Conservation (phyloP, 2,797 vertebrate species). For the Myiothlypis chrysogaster region DNA sequence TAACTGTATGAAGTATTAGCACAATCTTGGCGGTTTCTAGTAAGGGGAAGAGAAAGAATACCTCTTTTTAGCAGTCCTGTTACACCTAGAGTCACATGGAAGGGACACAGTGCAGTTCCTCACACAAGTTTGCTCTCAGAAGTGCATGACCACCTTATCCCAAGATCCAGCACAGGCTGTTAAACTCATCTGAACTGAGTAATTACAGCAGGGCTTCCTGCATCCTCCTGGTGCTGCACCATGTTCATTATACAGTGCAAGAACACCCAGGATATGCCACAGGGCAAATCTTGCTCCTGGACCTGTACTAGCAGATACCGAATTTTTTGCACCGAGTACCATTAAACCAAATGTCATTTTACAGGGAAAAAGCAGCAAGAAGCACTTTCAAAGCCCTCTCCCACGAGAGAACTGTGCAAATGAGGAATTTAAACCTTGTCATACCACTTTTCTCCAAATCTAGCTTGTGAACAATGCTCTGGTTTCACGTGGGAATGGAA, state of each 20-base stretch:
- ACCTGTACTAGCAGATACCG: not conserved
- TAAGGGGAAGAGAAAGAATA: not conserved
- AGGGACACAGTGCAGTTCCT: not conserved
- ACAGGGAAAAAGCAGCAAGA: not conserved
- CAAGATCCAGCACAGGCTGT: not conserved
- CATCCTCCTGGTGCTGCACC: not conserved
- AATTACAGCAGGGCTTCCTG: not conserved
- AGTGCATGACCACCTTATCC: fast-evolving
- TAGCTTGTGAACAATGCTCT: not conserved
- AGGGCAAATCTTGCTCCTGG: not conserved
- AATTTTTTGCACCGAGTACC: fast-evolving
- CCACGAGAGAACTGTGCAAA: not conserved
- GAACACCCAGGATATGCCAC: not conserved
- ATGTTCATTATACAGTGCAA: not conserved
- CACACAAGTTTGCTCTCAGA: not conserved
- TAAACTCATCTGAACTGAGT: not conserved
- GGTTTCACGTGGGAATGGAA: not conserved
- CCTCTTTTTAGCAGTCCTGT: not conserved
- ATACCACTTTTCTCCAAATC: not conserved
- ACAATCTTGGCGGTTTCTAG: not conserved
- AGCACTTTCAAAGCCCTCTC: not conserved
- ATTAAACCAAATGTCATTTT: not conserved
- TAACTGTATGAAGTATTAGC: not conserved
- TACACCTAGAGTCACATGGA: not conserved
- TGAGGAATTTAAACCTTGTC: not conserved